phyloP scores from a whole-genome alignment of 1,140 invertebrate genomes.

The Sweltsa coloradensis region DNA sequence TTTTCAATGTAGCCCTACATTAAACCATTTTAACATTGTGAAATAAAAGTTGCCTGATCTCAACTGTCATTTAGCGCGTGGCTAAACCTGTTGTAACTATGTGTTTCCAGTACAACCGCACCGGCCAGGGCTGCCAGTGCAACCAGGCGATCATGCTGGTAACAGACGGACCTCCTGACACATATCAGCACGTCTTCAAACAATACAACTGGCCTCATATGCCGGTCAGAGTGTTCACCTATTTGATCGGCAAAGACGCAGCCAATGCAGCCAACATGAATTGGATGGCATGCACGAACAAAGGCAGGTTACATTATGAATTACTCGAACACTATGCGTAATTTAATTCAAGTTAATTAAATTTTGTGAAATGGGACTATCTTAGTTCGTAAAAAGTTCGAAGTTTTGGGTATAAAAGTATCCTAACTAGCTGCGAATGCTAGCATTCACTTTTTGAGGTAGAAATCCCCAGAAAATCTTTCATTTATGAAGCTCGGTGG shows the following conservation, averaged over 20 bases:
- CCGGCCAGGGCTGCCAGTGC: slow-evolving; percentile 74
- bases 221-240: slow-evolving; percentile 92
- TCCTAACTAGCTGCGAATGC: too few relatives aligned
- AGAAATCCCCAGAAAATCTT: too few relatives aligned
- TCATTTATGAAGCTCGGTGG: too few relatives aligned
- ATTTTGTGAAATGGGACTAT: too few relatives aligned
- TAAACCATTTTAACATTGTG: neutral
- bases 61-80: neutral
- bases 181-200: slow-evolving; percentile 63
- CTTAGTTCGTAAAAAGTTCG: too few relatives aligned
- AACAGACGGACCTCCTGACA: slow-evolving; percentile 76
- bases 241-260: slow-evolving; percentile 86
- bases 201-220: slow-evolving; percentile 83
- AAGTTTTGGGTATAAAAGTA: too few relatives aligned
- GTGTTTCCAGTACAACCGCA: slow-evolving; percentile 56
- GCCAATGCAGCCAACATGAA: slow-evolving; percentile 72
- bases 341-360: too few relatives aligned
- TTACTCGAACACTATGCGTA: too few relatives aligned
- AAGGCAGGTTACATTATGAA: slow-evolving; percentile 56
- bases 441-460: too few relatives aligned
- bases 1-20: too few relatives aligned
- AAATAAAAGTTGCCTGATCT: neutral
- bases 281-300: slow-evolving; percentile 93
- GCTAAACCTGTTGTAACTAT: neutral
- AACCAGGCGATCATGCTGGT: slow-evolving; percentile 98